phyloP scores from a whole-genome alignment of 2,113 vertebrate genomes.

The Rynchops niger region DNA sequence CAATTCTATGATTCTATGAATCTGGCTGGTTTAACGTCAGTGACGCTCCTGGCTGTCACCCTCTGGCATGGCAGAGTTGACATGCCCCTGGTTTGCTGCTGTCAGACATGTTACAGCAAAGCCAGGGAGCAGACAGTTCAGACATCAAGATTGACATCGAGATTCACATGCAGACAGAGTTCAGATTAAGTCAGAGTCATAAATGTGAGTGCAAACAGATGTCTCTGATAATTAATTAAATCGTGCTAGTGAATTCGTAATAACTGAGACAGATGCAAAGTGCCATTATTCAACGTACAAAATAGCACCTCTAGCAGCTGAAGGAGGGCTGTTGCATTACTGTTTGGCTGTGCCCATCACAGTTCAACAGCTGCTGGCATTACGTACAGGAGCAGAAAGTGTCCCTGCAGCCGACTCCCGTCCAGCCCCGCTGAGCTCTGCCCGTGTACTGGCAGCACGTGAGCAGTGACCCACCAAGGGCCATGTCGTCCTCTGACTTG shows the following conservation, averaged over 20 bases:
- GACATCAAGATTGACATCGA: background rate
- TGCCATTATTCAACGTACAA: background rate
- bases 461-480: background rate
- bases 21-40: background rate
- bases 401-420: background rate
- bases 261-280: background rate
- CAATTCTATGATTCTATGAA: too few relatives aligned
- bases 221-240: constrained; percentile 44
- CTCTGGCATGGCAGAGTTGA: background rate
- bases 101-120: background rate
- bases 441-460: accelerated
- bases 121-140: background rate
- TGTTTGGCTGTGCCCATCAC: background rate
- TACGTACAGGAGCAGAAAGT: background rate
- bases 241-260: background rate
- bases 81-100: background rate
- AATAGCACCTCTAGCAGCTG: background rate
- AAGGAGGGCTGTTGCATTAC: background rate
- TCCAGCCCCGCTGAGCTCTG: background rate
- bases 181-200: background rate
- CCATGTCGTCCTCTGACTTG: background rate
- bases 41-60: background rate
- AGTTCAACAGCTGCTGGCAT: background rate
- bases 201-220: constrained; percentile 35
- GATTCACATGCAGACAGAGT: background rate